phyloP scores from a whole-genome alignment of 1,140 invertebrate genomes.

The Drosophila funebris region DNA sequence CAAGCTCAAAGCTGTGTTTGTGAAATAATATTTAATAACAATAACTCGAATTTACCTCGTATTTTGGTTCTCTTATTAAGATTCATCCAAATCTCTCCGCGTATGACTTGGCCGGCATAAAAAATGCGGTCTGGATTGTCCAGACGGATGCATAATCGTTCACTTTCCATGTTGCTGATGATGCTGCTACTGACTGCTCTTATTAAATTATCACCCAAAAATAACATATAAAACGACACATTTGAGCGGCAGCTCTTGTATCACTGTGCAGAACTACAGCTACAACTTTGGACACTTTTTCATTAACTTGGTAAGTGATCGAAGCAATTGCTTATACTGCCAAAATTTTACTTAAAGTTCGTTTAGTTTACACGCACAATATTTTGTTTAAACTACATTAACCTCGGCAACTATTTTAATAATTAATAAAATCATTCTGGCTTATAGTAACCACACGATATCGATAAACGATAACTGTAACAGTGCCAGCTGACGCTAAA shows the following conservation, averaged over 20 bases:
- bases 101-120: slow-evolving; percentile 75
- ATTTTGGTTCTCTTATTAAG: slow-evolving; percentile 79
- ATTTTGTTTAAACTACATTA: slow-evolving; percentile 6
- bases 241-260: slow-evolving; percentile 44
- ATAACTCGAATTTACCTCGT: slow-evolving; percentile 65
- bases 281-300: slow-evolving; percentile 21
- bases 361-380: slow-evolving; percentile 7
- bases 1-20: slow-evolving; percentile 42
- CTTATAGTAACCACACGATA: slow-evolving; percentile 35
- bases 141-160: slow-evolving; percentile 76
- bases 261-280: slow-evolving; percentile 41
- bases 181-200: slow-evolving; percentile 23
- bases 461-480: slow-evolving; percentile 22
- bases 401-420: slow-evolving; percentile 22
- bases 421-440: slow-evolving; percentile 38
- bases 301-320: background rate
- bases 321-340: background rate
- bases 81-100: slow-evolving; percentile 78
- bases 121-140: slow-evolving; percentile 75
- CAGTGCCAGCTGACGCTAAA: slow-evolving; percentile 25
- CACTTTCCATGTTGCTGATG: slow-evolving; percentile 73
- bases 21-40: slow-evolving; percentile 14
- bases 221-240: slow-evolving; percentile 70
- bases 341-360: background rate
- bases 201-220: slow-evolving; percentile 73